These are phyloP conservation scores for Ardeotis arabs DNA, from an alignment of 2,113 vertebrate genomes.

Conservation along the genomic window DNA sequence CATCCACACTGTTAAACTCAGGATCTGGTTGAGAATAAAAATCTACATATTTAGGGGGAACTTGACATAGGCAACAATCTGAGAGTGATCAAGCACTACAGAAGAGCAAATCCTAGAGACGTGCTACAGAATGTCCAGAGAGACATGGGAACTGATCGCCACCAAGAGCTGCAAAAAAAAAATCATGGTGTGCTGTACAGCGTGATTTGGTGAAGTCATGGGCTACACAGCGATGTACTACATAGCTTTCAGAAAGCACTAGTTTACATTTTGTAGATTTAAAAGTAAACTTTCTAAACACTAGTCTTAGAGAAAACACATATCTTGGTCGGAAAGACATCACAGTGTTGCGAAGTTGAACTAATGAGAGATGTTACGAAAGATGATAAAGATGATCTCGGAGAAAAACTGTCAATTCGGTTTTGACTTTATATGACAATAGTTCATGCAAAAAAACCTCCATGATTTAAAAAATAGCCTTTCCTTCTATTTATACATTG, in stretches of 20 bases:
- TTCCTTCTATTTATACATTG: background rate
- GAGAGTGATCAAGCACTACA: background rate
- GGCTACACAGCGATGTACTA: background rate
- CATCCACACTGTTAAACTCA: background rate
- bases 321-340: background rate
- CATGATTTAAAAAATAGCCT: background rate
- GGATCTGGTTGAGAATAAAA: background rate
- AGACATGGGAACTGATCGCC: rapidly evolving
- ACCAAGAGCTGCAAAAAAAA: background rate
- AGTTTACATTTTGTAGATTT: background rate
- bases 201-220: background rate
- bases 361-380: background rate
- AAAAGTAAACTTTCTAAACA: background rate
- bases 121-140: background rate
- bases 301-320: background rate
- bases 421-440: background rate
- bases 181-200: background rate
- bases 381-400: background rate
- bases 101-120: background rate
- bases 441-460: background rate
- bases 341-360: background rate
- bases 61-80: background rate
- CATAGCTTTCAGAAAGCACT: background rate
- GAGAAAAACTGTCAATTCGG: background rate
- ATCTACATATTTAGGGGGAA: background rate